Evolutionary conservation across 2,113 vertebrate genomes (phyloP).

Genomic region (Thinocorus orbignyianus): DNA sequence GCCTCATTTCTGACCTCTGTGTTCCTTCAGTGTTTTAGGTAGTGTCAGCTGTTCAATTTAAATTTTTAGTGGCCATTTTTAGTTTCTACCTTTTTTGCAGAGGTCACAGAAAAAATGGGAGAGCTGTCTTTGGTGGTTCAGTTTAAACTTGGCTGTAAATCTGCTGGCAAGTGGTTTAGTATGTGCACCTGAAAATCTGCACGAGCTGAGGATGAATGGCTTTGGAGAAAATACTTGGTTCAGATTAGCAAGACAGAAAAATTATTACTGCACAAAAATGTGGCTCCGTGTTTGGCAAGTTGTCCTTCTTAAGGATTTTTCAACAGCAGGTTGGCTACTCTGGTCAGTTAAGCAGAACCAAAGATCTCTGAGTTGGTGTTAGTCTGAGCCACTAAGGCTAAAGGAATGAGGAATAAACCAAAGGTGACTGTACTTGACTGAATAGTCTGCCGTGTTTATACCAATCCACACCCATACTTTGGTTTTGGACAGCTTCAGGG

Average conservation of each 20-base stretch:
- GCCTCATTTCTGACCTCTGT: background rate
- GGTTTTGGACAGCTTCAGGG: background rate
- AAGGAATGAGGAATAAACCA: background rate
- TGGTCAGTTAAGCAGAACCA: background rate
- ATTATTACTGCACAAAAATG: background rate
- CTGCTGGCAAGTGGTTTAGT: background rate
- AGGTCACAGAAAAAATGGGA: background rate
- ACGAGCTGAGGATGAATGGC: background rate
- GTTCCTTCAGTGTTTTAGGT: background rate
- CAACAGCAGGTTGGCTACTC: background rate
- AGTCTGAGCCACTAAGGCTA: background rate
- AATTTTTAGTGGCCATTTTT: background rate
- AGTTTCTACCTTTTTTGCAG: background rate
- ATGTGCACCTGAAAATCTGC: background rate
- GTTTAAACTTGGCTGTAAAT: background rate
- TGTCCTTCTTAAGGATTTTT: background rate
- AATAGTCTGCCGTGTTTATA: accelerated
- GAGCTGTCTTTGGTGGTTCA: background rate
- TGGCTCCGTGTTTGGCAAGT: background rate
- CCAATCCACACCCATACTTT: background rate
- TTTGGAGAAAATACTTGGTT: background rate
- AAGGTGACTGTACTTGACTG: background rate
- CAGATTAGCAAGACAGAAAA: background rate
- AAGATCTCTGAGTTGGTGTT: background rate
- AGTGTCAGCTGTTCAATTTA: background rate